Base-by-base conservation (phyloP, 1,140 invertebrate genomes). In the Papilio machaon region DNA sequence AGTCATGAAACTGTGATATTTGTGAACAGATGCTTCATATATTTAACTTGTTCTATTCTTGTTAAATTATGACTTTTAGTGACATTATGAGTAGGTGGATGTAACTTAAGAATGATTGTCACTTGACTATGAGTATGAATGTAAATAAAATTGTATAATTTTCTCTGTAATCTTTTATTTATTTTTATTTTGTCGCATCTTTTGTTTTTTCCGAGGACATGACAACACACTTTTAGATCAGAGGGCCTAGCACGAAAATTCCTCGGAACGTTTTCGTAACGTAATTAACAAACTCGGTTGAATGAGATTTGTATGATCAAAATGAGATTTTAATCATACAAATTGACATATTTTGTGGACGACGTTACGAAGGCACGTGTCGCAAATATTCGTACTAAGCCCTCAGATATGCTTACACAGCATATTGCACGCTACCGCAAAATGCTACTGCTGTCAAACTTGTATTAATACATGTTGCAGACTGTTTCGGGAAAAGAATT, bases 1-100 rank as follows among this genome's bases (percentile, higher is more conserved):
- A 84, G 80, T 83, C 80, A 82, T 79, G n/a, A 84, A 82, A 77
- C 85, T 86, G 85, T 86, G 85, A 86, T 86, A 84, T 83, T 47
- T 84, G 81, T 82, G 83, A 47, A 67, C 77, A 49, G 60, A 79
- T 79, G 77, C 58, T 78, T 64, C 30, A 47, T 79, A 79, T 79
- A 19, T 79, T 67, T 79, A 79, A 79, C 60, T 60, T 43, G n/a
- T 30, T 77, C 60, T 64, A 2, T 64, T 47, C n/a, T 58, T 58
- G n/a, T 64, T 79, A 47, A 46, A 76, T 79, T 79, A 79, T 67
- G 19, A 47, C 5, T 35, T 46, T 49, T 76, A 76, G 47, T 76
- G 73, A 79, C 49, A 67, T 43, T 64, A 64, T 67, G 58, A 67
- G 38, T 79, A 79, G 54, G 15, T 79, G 76, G 54, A 79, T 79